A percentile compares a stretch with the other conserved stretches of the same genome.
Conservation (phyloP, 2,888 invertebrate species). For the Lasiommata megera region DNA sequence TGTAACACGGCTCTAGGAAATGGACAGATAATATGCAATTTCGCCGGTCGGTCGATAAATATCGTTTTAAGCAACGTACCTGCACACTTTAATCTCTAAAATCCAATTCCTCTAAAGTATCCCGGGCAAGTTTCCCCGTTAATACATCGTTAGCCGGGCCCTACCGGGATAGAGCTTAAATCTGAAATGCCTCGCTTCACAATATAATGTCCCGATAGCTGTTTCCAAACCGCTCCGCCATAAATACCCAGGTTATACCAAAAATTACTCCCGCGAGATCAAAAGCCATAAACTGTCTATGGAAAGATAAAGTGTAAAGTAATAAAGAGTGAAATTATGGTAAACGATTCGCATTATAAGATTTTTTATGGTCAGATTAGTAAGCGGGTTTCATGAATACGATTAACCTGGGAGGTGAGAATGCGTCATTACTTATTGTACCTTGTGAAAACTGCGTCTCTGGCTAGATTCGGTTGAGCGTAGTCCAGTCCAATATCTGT, state of each 20-base stretch:
- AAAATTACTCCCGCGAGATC: conserved; percentile 32
- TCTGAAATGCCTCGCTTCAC: conserved; percentile 26
- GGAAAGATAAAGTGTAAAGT: conserved; percentile 52
- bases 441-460: not conserved
- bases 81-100: conserved; percentile 5
- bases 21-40: too few species aligned
- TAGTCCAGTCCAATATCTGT: too few species aligned
- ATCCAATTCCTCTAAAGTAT: conserved; percentile 16
- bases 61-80: not conserved
- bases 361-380: conserved; percentile 21
- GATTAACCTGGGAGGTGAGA: not conserved
- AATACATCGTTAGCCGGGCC: conserved; percentile 58
- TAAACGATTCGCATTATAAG: conserved; percentile 44
- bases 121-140: conserved; percentile 57
- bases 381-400: conserved; percentile 3
- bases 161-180: conserved; percentile 4
- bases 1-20: too few species aligned
- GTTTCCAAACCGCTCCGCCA: conserved; percentile 30
- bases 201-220: conserved; percentile 30
- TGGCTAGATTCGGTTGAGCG: too few species aligned
- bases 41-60: not conserved
- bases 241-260: conserved; percentile 32
- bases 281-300: conserved; percentile 28
- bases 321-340: conserved; percentile 57
- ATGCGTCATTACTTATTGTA: not conserved